phyloP scores from a whole-genome alignment of 2,797 vertebrate genomes.

The Picus viridis region DNA sequence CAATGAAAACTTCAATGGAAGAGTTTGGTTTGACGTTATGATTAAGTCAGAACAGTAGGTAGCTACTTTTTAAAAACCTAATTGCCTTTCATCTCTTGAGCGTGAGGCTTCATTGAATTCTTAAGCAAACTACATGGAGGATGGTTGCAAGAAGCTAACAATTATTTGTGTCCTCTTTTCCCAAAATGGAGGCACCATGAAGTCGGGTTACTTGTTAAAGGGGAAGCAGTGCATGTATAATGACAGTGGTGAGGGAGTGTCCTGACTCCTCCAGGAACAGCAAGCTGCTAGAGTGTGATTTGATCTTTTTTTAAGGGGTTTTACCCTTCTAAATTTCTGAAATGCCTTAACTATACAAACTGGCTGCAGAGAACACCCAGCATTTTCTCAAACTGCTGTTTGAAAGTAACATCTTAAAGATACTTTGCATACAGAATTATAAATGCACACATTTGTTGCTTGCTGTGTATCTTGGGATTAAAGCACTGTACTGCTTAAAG shows the following conservation, averaged over 20 bases:
- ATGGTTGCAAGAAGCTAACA: not conserved
- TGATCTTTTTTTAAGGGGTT: not conserved
- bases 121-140: not conserved
- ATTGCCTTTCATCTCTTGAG: not conserved
- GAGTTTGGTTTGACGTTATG: not conserved
- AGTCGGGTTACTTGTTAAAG: not conserved
- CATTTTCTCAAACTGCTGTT: not conserved
- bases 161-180: not conserved
- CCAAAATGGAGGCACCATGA: not conserved
- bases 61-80: not conserved
- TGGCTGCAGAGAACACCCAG: not conserved
- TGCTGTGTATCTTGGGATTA: not conserved
- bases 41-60: not conserved
- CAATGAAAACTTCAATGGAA: not conserved
- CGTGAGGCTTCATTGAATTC: not conserved
- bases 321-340: not conserved
- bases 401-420: not conserved
- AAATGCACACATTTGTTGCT: not conserved
- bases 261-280: not conserved
- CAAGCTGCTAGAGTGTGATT: not conserved
- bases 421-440: not conserved
- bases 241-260: not conserved
- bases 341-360: not conserved
- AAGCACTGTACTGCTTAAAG: not conserved
- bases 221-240: not conserved